Evolutionary conservation across 2,113 vertebrate genomes (phyloP), one percentile per base, ranked within the genome.

Genomic region (Channa maculata): DNA sequence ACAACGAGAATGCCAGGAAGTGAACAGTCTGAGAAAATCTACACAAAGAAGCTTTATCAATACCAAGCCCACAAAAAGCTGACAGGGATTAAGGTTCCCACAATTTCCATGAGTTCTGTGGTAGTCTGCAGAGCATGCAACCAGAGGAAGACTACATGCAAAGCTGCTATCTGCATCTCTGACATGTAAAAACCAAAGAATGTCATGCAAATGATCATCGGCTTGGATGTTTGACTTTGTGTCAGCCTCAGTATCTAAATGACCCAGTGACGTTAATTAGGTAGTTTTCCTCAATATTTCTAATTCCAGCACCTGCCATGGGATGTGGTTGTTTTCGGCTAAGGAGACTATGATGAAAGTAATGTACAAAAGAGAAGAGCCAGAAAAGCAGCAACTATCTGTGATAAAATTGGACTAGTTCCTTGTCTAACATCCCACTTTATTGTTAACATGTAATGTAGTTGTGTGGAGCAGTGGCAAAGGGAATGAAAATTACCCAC

Each of bases 251-350:
- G 24, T 53, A 38, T 36, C 63, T 57, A 57, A 57, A 63, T 33
- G 44, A 70, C 49, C 34, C 41, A 3, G 52, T 0, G 6, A 52
- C 24, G 65, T 60, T 71, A 65, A 75, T 65, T 36, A 58, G 36
- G 44, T 44, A 14, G 49, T 44, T 67, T 67, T 8, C 50, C n/a
- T 41, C 6, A 3, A 9, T 12, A 13, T 71, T 39, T 48, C 43
- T 44, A 65, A 49, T 55, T 36, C 24, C 53, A 50, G 45, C 51
- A 39, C 41, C 65, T 51, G 64, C 5, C 55, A 36, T 4, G 6
- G 8, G 50, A 8, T 34, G 45, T 36, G 36, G 60, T 48, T 15
- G 48, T 65, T 46, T 52, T 13, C 60, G 36, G 24, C 24, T 24
- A 24, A 24, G 24, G 24, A 24, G 24, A 24, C 24, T 24, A 24